Base-by-base conservation (phyloP, 2,888 invertebrate genomes). In the Drosophila mettleri region DNA sequence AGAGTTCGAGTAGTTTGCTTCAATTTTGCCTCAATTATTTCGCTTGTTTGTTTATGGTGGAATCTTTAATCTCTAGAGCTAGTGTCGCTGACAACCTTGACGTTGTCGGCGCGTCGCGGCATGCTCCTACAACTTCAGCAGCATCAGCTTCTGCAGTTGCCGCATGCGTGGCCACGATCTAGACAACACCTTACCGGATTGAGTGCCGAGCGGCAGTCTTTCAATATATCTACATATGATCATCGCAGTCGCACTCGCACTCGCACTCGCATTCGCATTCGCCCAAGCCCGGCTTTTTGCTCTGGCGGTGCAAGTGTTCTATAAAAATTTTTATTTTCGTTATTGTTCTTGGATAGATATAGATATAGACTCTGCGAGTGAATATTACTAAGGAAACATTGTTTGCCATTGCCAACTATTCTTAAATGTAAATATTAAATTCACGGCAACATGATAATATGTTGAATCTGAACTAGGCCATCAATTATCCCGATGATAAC, bases 1-100 rank as follows among this genome's bases (percentile, higher is more conserved):
- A 45, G 43, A 61, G 70, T 61, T 51, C 57, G 69, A 72, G 80
- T 74, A 79, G 88, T 82, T 88, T 79, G 86, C 83, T 83, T 80
- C 88, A 83, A 89, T 83, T 89, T 85, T 87, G 80, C 89, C 88
- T 86, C 89, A 89, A 89, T 89, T 89, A 89, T 87, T 89, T 83
- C 86, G 86, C 89, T 89, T 86, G 89, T 89, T 89, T 89, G 89
- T 89, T 88, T 86, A 78, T 77, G 78, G 80, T 86, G 88, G 89
- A 89, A 89, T 89, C 89, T 89, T 88, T 79, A 84, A 89, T 89
- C 88, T 88, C 45, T 62, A 59, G 46, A 68, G 68, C 79, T 82
- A 74, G 83, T 85, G 72, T 74, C 66, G 83, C 72, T 63, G 60
- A 66, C 68, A 85, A 79, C 86, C 84, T 84, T 84, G 86, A 84